Percentiles rank a stretch among this genome's conserved stretches.
Conservation (phyloP, 2,888 invertebrate species). For the Coenonympha glycerion region DNA sequence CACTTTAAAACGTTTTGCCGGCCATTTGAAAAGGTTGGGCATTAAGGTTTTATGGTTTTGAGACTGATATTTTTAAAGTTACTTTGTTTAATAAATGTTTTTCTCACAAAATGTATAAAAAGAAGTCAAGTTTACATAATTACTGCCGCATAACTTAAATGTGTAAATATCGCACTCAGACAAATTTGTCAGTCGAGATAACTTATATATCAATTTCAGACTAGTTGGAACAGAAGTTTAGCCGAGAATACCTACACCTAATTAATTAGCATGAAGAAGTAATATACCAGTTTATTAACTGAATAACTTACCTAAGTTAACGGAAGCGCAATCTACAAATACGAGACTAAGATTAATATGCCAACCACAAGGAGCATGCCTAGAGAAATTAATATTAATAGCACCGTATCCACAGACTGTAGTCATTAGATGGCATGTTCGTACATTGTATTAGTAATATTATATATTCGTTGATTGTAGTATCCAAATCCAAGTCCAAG, state of each 20-base stretch:
- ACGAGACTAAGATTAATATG: constrained; percentile 27
- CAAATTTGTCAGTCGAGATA: background rate
- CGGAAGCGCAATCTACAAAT: constrained; percentile 6
- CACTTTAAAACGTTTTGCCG: constrained; percentile 13
- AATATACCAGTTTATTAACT: background rate
- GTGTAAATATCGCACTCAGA: background rate
- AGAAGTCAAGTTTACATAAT: too few species aligned
- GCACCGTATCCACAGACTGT: constrained; percentile 19
- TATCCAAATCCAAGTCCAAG: too few species aligned
- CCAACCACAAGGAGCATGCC: constrained; percentile 19
- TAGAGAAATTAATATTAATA: constrained; percentile 34
- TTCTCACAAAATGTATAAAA: background rate
- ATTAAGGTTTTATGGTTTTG: constrained; percentile 1
- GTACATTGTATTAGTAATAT: constrained; percentile 2
- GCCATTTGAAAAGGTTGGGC: constrained; percentile 6
- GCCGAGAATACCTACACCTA: too few species aligned
- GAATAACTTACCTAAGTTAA: constrained; percentile 3
- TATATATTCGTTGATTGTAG: too few species aligned
- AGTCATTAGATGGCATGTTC: constrained; percentile 23
- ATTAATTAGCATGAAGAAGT: background rate
- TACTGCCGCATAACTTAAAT: too few species aligned
- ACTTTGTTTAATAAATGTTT: background rate
- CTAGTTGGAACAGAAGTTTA: background rate
- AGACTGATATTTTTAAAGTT: constrained; percentile 1
- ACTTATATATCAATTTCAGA: background rate